Percentiles rank a stretch among this genome's conserved stretches.
These are phyloP conservation scores for Microctenopoma lineatum DNA, from an alignment of 2,797 vertebrate genomes.

Conservation along the genomic window DNA sequence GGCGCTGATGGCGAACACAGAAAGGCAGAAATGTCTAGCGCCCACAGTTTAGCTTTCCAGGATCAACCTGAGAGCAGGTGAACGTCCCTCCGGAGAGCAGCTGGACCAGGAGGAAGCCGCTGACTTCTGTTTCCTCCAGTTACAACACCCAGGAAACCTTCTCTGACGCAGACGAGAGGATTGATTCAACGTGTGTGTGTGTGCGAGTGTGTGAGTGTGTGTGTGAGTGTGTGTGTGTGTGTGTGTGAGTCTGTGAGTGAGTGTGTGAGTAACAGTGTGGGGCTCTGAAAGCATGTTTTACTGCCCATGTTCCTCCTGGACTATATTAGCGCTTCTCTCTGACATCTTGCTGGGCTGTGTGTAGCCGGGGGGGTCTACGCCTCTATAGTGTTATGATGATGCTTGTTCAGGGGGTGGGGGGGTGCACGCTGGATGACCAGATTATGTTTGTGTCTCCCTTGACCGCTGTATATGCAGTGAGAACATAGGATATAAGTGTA, in stretches of 20 bases:
- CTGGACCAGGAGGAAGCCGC: conserved; percentile 54
- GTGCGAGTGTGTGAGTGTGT: conserved; percentile 43
- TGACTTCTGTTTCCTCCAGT: conserved; percentile 53
- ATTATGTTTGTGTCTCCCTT: conserved; percentile 67
- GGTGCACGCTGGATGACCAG: conserved; percentile 62
- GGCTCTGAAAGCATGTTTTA: conserved; percentile 37
- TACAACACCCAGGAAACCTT: conserved; percentile 55
- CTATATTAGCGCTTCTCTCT: conserved; percentile 59
- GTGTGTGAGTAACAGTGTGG: conserved; percentile 54
- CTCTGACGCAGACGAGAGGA: conserved; percentile 65
- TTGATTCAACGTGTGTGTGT: conserved; percentile 44
- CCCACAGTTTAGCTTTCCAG: conserved; percentile 40
- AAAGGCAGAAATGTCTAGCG: conserved; percentile 25
- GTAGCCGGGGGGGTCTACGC: conserved; percentile 44
- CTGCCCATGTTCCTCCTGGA: conserved; percentile 52
- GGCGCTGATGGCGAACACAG: conserved; percentile 24
- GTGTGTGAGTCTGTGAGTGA: conserved; percentile 35
- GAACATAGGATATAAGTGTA: conserved; percentile 14
- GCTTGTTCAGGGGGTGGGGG: conserved; percentile 33
- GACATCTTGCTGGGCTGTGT: conserved; percentile 54
- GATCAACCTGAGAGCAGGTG: conserved; percentile 38
- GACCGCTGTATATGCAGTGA: conserved; percentile 60
- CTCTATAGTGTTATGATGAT: conserved; percentile 65
- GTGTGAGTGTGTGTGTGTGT: conserved; percentile 43
- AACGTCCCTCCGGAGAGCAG: conserved; percentile 44